Percentiles rank a stretch among this genome's conserved stretches.
Evolutionary conservation across 30 jellyfish, hydroid and myxozoan genomes (phyloP).

Genomic region (Pseudorhiza aurosa): DNA sequence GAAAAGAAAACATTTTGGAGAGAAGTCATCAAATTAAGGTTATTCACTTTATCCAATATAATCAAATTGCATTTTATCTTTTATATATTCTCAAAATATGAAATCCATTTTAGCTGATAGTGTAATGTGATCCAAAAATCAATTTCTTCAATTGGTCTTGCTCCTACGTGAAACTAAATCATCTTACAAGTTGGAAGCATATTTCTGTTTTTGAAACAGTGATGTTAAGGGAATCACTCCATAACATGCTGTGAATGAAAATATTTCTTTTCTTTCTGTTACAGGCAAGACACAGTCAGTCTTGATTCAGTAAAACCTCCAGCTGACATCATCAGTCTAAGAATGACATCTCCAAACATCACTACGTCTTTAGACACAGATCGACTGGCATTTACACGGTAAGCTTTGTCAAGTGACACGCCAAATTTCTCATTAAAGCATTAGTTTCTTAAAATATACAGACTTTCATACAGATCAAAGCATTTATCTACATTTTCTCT

Average conservation of each 20-base stretch:
- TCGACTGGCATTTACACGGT: slow-evolving; percentile 86
- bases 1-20: slow-evolving; percentile 89
- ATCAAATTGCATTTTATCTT: too few relatives aligned
- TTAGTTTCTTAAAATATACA: too few relatives aligned
- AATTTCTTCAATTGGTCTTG: too few relatives aligned
- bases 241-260: too few relatives aligned
- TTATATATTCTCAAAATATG: too few relatives aligned
- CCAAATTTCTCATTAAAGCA: too few relatives aligned
- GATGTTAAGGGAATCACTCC: neutral
- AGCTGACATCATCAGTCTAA: slow-evolving; percentile 73
- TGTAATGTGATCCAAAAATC: too few relatives aligned
- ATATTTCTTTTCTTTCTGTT: neutral
- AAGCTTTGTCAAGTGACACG: too few relatives aligned
- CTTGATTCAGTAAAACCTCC: slow-evolving; percentile 90
- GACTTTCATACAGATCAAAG: too few relatives aligned
- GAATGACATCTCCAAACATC: slow-evolving; percentile 88
- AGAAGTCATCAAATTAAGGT: slow-evolving; percentile 83
- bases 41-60: neutral
- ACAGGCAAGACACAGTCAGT: slow-evolving; percentile 70
- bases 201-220: neutral
- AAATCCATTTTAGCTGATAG: too few relatives aligned
- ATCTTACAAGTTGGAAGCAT: too few relatives aligned
- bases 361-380: slow-evolving; percentile 86
- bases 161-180: too few relatives aligned
- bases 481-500: neutral